Conservation (phyloP, 2,888 invertebrate species). For the Pseudolycoriella hygida region DNA sequence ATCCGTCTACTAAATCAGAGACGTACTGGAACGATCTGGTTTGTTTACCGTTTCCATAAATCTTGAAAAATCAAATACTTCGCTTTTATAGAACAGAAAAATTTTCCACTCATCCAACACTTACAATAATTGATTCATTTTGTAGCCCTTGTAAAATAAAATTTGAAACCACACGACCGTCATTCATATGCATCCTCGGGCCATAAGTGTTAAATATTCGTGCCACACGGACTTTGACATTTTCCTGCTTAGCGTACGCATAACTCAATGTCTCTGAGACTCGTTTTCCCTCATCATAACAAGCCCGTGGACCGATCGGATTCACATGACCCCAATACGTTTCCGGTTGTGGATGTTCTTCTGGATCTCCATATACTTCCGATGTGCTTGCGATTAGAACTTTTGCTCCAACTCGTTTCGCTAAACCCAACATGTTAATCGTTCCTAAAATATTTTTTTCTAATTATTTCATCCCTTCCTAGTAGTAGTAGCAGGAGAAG, state of each 20-base stretch:
- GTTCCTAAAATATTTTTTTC: slow-evolving; percentile 33
- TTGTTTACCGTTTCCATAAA: slow-evolving; percentile 75
- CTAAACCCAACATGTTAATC: slow-evolving; percentile 81
- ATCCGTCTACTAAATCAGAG: slow-evolving; percentile 88
- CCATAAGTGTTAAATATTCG: slow-evolving; percentile 98
- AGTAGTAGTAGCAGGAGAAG: no score
- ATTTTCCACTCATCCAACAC: no score
- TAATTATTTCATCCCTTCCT: slow-evolving; percentile 2
- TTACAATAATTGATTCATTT: slow-evolving; percentile 84
- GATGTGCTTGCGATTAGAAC: slow-evolving; percentile 95
- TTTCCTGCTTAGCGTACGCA: slow-evolving; percentile 95
- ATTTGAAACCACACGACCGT: slow-evolving; percentile 96
- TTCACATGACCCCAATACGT: slow-evolving; percentile 99
- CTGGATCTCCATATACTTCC: slow-evolving; percentile 97
- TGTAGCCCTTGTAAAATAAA: slow-evolving; percentile 94
- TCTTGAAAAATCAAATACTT: slow-evolving; percentile 23
- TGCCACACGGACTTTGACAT: slow-evolving; percentile 86
- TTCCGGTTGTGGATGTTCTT: slow-evolving; percentile 94
- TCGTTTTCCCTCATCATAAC: slow-evolving; percentile 99
- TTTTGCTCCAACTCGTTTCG: slow-evolving; percentile 80
- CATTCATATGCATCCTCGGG: slow-evolving; percentile 97
- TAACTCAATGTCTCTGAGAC: slow-evolving; percentile 90
- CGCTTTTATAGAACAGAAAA: no score
- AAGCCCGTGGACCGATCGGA: slow-evolving; percentile 90
- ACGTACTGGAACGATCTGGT: slow-evolving; percentile 98